Conservation (phyloP, 2,113 vertebrate species). For the Phoenicopterus ruber region DNA sequence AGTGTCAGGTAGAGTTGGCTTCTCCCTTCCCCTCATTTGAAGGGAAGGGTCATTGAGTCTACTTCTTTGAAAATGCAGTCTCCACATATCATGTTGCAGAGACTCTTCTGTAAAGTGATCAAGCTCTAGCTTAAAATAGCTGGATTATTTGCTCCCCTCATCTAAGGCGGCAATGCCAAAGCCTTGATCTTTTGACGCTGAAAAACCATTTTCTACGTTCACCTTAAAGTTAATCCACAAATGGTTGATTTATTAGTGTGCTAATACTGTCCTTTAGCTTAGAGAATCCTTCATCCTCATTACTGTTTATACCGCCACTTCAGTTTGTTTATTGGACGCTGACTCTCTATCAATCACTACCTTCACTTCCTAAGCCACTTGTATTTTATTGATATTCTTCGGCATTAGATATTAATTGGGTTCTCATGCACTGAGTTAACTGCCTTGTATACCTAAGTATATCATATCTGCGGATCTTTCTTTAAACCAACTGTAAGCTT, state of each 20-base stretch:
- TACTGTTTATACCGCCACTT: background rate
- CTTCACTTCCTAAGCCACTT: background rate
- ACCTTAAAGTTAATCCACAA: background rate
- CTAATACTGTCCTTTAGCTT: background rate
- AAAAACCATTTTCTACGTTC: background rate
- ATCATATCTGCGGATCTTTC: background rate
- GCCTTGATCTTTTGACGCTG: background rate
- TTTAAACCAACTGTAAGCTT: background rate
- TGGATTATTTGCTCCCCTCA: background rate
- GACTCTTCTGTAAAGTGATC: constrained; percentile 36
- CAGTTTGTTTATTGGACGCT: background rate
- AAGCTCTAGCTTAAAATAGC: constrained; percentile 51
- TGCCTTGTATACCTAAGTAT: background rate
- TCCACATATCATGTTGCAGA: constrained; percentile 1
- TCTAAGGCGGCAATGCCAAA: background rate
- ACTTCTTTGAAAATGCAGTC: background rate
- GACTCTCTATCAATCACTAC: background rate
- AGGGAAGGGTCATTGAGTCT: background rate
- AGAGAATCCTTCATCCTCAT: background rate
- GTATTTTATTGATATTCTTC: background rate
- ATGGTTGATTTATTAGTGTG: background rate
- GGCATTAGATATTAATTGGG: background rate
- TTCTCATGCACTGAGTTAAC: background rate
- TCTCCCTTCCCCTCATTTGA: background rate
- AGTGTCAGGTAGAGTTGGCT: background rate